Base-by-base conservation (phyloP, 2,113 vertebrate genomes). In the Prochilodus magdalenae region DNA sequence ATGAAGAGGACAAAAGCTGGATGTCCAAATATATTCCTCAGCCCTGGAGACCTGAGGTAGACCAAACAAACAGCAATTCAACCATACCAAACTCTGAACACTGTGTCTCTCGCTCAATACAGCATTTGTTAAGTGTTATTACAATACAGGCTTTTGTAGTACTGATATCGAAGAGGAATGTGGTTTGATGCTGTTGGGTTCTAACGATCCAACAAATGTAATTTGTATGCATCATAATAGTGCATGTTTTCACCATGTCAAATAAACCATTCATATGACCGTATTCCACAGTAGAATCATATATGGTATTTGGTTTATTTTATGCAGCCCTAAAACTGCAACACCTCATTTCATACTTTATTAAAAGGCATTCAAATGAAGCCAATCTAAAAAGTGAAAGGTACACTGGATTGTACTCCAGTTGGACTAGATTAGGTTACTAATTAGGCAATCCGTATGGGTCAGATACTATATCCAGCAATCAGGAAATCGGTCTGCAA, bases 21-120 rank as follows among this genome's bases (percentile, higher is more conserved):
- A n/a, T 36, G 2, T 67, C 62, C 24, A 75, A 12, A 44, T 59
- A 67, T 15, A 26, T n/a, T 33, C 33, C 30, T 27, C 80, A 81
- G 36, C 80, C 62, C 62, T 81, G 80, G 80, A 81, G 11, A 24
- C 24, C 30, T 22, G 67, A 62, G 59, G 81, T 77, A 55, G 60
- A 60, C 6, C 22, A 49, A 47, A 47, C n/a, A 53, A 65, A 62
- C 36, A 26, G 6, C 10, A n/a, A 47, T 27, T 1, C 18, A 27
- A 65, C 24, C 3, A 16, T 10, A 30, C 24, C 60, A 12, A 63
- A 3, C 24, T 27, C 40, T 63, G 30, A 27, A 65, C 14, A 10
- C 40, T 44, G 40, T 44, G 40, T n/a, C n/a, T n/a, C n/a, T n/a
- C n/a, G n/a, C n/a, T n/a, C n/a, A n/a, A n/a, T n/a, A n/a, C n/a